Evolutionary conservation across 2,113 vertebrate genomes (phyloP), one percentile per base, ranked within the genome.

Genomic region (Excalfactoria chinensis): DNA sequence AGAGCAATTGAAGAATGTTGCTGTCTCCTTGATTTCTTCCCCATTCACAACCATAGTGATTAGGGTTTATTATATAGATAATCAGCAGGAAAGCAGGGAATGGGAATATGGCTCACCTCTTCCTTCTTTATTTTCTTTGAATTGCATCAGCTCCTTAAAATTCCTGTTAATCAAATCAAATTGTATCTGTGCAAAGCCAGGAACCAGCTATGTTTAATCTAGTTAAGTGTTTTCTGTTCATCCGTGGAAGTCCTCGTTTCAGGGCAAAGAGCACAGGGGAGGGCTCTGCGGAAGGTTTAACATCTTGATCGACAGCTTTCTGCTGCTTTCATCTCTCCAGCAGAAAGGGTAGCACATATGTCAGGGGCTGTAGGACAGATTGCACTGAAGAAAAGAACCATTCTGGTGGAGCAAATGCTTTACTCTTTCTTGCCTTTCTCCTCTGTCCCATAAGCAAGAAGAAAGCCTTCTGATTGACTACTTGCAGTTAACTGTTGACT

Each of bases 301-400:
- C 94, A 85, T 96, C 94, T 94, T 96, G 94, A 96, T 91, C 87
- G 94, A 94, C 95, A 96, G 94, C 93, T 93, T 95, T 96, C 89
- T 64, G 68, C 78, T 94, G 90, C 93, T 79, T 96, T 89, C 93
- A 84, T 95, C 93, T 94, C 95, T 95, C 85, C 23, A 70, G 67
- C 91, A 83, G 88, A 90, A 95, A 94, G 88, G 35, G 49, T 84
- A 70, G 81, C 91, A 91, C 93, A 90, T 95, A 92, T 80, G 91
- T 88, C 88, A 78, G 82, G 89, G 82, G 74, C 93, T 93, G 94
- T 89, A 88, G 75, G 94, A 93, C 90, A 95, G 95, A 95, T 92
- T 96, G 94, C 79, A 9, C 48, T 48, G 92, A 82, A 84, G 83
- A 92, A 96, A 94, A 95, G 92, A 95, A 69, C 89, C 71, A 64